A percentile compares a stretch with the other conserved stretches of the same genome.
Conservation (phyloP, 2,113 vertebrate genomes). For the Planiliza haematocheilus region DNA sequence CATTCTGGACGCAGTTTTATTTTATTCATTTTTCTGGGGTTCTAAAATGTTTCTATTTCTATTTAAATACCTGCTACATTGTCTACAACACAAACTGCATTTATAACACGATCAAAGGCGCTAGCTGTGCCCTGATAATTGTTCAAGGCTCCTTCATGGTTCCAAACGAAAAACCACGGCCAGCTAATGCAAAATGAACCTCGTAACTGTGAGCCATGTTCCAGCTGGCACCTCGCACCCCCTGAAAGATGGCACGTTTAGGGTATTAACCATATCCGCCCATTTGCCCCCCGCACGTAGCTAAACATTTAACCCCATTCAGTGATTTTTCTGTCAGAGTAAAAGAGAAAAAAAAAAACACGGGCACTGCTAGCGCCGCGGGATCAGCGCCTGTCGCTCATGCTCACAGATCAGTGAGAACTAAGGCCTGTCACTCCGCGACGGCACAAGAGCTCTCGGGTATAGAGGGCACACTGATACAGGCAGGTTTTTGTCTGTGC, state of each 20-base stretch:
- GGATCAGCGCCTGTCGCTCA: conserved; percentile 66
- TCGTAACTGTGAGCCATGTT: conserved; percentile 55
- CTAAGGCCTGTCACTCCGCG: conserved; percentile 56
- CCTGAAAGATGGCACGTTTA: conserved; percentile 45
- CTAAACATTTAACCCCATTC: conserved; percentile 76
- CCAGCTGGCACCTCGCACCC: conserved; percentile 69
- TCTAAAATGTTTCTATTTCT: not conserved
- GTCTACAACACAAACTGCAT: conserved; percentile 40
- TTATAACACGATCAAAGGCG: conserved; percentile 21
- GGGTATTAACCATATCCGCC: conserved; percentile 54
- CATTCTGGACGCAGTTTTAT: too few species aligned
- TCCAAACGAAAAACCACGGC: conserved; percentile 41
- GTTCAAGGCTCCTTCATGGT: conserved; percentile 49
- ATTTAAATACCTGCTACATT: conserved; percentile 20
- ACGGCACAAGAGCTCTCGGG: conserved; percentile 51
- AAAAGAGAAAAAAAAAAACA: conserved; percentile 33
- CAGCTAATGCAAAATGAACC: conserved; percentile 65
- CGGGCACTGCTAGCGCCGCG: conserved; percentile 54
- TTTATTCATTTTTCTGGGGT: too few species aligned
- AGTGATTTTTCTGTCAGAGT: conserved; percentile 58
- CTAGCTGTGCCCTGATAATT: conserved; percentile 51
- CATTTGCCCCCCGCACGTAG: conserved; percentile 60
- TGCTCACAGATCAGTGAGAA: conserved; percentile 64
- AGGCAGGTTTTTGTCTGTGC: conserved; percentile 27
- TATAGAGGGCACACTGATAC: conserved; percentile 44